Base-by-base conservation (phyloP, 1,140 invertebrate species). In the Agrypnia vestita region DNA sequence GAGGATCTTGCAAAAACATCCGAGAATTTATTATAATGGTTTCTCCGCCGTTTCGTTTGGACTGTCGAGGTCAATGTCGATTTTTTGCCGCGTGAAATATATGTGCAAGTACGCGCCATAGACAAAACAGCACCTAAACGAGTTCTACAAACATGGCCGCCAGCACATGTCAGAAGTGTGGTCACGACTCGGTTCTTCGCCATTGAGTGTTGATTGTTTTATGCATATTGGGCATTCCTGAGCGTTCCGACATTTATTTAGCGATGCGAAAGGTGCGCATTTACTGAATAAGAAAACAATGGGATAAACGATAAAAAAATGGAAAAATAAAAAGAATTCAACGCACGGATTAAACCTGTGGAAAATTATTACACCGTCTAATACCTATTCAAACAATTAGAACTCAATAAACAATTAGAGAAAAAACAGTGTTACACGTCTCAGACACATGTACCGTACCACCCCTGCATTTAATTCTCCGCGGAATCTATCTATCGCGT, bases 71-170 rank as follows among this genome's bases (percentile, higher is more conserved):
- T 71, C 67, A 71, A 51, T 71, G 67, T 25, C 67, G 67, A 13
- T 25, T 51, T 64, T 71, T 71, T 51, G 47, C 46, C 19, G n/a
- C 46, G 67, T 47, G 25, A 71, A 71, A 71, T 71, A 47, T 71
- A 35, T 6, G 6, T 35, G 25, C 25, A 6, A 6, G 25, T 51
- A 17, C 67, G n/a, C 19, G 17, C 43, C 44, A 46, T 15, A 51
- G 44, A 71, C 67, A 49, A 71, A 71, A 71, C 67, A 71, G 17
- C 67, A 49, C 67, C 46, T 49, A 71, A 71, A 71, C 67, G 46
- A 71, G 67, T 71, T 71, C 0, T 53, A 12, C 67, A 17, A 49
- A 71, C 46, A 51, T 71, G 67, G 67, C 67, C 67, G 67, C 17
- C 67, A 47, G 67, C 67, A 49, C 64, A 71, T 51, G 47, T 51